These are phyloP conservation scores for Trissolcus brochymenae DNA, from an alignment of 2,888 invertebrate genomes.

Conservation along the genomic window DNA sequence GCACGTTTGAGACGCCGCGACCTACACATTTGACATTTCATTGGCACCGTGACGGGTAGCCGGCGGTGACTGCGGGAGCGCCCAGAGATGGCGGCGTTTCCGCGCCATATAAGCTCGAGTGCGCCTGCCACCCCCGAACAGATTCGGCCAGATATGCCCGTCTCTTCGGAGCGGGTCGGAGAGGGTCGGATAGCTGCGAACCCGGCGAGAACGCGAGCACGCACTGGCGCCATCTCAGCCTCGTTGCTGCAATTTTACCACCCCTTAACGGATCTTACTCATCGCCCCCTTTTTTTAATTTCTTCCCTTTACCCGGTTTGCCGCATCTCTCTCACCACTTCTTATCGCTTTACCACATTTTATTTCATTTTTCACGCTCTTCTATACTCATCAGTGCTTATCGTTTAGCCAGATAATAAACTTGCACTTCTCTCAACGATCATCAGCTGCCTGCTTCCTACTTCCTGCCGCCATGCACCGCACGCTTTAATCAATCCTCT, in stretches of 20 bases:
- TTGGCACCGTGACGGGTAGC: slow-evolving; percentile 63
- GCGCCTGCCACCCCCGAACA: slow-evolving; percentile 56
- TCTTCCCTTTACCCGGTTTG: neutral
- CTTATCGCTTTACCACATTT: slow-evolving; percentile 8
- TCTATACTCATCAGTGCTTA: neutral
- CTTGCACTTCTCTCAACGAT: no score
- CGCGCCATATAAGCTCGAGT: slow-evolving; percentile 60
- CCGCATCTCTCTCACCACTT: slow-evolving; percentile 2
- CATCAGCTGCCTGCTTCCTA: no score
- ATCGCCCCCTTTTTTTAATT: neutral
- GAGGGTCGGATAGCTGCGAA: neutral
- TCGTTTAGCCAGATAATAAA: neutral
- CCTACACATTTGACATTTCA: slow-evolving; percentile 69
- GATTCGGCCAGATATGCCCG: slow-evolving; percentile 19
- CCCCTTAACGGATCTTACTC: neutral
- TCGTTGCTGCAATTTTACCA: slow-evolving; percentile 4
- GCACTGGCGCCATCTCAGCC: slow-evolving; percentile 23
- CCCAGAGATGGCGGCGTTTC: slow-evolving; percentile 72
- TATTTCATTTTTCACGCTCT: neutral
- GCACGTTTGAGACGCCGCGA: slow-evolving; percentile 59
- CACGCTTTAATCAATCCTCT: no score
- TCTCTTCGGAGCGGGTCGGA: slow-evolving; percentile 2
- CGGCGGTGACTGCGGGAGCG: slow-evolving; percentile 63
- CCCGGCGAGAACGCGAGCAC: slow-evolving; percentile 5
- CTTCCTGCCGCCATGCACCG: no score